Evolutionary conservation across 1,140 invertebrate genomes (phyloP).

Genomic region (Agraylea sexmaculata): DNA sequence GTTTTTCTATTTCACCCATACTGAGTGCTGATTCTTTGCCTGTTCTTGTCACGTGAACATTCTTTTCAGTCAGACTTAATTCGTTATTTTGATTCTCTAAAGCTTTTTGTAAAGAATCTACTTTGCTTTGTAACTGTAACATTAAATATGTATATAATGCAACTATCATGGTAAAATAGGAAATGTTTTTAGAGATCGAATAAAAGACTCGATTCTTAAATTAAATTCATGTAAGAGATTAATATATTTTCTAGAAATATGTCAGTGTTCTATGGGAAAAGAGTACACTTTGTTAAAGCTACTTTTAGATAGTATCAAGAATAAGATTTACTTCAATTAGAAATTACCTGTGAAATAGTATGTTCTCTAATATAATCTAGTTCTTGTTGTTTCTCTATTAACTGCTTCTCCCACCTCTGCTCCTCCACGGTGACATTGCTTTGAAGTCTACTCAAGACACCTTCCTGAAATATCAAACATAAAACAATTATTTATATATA

Average conservation of each 20-base stretch:
- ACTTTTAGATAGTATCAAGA: too few relatives aligned
- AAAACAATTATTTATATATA: conserved; percentile 5
- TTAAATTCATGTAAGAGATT: too few relatives aligned
- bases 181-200: too few relatives aligned
- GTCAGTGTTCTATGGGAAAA: too few relatives aligned
- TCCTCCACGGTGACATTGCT: conserved; percentile 58
- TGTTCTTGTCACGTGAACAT: conserved; percentile 2
- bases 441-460: conserved; percentile 55
- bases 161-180: neutral
- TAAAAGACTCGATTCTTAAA: too few relatives aligned
- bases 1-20: conserved; percentile 15
- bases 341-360: conserved; percentile 30
- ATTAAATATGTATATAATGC: neutral
- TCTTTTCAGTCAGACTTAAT: neutral
- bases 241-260: too few relatives aligned
- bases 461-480: conserved; percentile 42
- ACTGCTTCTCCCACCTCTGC: conserved; percentile 50
- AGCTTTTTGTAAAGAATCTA: conserved; percentile 10
- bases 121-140: conserved; percentile 19
- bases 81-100: conserved; percentile 11
- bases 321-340: too few relatives aligned
- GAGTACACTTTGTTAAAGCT: too few relatives aligned
- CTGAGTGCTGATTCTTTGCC: neutral
- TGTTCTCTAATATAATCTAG: conserved; percentile 41
- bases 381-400: conserved; percentile 49